Base-by-base conservation (phyloP, 2,797 vertebrate genomes). In the Hybognathus amarus region DNA sequence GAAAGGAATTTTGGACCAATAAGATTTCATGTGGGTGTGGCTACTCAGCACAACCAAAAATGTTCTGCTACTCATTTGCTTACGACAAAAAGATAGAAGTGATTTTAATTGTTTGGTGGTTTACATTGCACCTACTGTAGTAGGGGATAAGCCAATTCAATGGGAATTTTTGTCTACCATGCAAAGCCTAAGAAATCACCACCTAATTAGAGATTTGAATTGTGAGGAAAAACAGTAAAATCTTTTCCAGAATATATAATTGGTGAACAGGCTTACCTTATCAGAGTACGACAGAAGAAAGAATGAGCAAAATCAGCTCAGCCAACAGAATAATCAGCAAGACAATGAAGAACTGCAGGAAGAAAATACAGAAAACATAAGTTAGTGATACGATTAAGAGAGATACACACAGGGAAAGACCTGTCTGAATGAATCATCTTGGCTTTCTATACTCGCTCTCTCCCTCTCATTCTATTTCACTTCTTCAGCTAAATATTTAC, bases 251-350 rank as follows among this genome's bases (percentile, higher is more conserved):
- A 40, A 36, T 20, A 24, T 30, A 42, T 45, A 47, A 61, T 69
- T 71, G 24, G 50, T 73, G 59, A 70, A 74, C 13, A 17, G 77
- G 82, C 96, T 94, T 94, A 99, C 98, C 98, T 98, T 98, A 93
- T 99, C 96, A 87, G 97, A 96, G 94, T 99, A 99, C n/a, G 89
- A 99, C 96, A n/a, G 83, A 99, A 99, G 95, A 99, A 84, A 99
- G 95, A 93, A 97, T 98, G 80, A 99, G 94, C 75, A 99, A 77
- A 90, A 99, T 98, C 93, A 99, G 91, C 93, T 99, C 98, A 83
- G 96, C 95, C 90, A 99, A 95, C 79, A 99, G 96, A 91, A 99
- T 98, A 90, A 96, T 92, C 95, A 99, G 94, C 94, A 99, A 93
- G 90, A 99, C 93, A 84, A 99, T 95, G 96, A 99, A 99, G 95